Conservation (phyloP, 2,797 vertebrate species). For the Pagetopsis macropterus region DNA sequence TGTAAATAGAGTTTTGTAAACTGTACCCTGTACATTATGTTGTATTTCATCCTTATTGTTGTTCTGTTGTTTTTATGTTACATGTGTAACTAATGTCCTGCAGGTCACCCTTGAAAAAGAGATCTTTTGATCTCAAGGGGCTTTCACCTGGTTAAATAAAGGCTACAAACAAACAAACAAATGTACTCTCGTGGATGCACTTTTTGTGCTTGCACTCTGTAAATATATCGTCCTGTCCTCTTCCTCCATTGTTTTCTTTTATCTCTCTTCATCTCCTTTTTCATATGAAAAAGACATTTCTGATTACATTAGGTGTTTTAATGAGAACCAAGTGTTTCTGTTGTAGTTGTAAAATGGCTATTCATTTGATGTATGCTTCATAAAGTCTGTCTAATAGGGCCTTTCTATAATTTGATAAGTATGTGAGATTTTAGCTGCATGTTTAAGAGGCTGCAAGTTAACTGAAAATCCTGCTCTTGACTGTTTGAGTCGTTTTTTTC, state of each 20-base stretch:
- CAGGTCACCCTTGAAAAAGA: too few species aligned
- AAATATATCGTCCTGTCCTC: constrained; percentile 56
- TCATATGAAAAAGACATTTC: constrained; percentile 26
- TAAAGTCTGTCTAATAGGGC: constrained; percentile 49
- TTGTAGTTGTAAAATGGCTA: constrained; percentile 52
- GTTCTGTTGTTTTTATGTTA: too few species aligned
- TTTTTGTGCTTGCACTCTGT: constrained; percentile 28
- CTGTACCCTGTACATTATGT: too few species aligned
- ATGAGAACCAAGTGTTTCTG: constrained; percentile 53
- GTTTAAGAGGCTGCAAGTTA: constrained; percentile 45
- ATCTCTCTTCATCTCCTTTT: constrained; percentile 45
- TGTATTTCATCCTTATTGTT: too few species aligned
- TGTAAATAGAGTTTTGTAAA: too few species aligned
- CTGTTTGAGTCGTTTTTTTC: background rate
- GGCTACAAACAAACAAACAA: too few species aligned
- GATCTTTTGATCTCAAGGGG: too few species aligned
- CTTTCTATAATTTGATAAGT: constrained; percentile 56
- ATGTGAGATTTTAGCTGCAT: constrained; percentile 41
- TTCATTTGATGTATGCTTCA: constrained; percentile 66
- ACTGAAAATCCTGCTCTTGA: constrained; percentile 28
- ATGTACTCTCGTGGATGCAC: constrained; percentile 19
- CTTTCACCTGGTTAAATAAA: too few species aligned
- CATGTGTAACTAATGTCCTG: too few species aligned
- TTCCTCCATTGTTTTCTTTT: constrained; percentile 50
- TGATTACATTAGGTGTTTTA: constrained; percentile 70